Base-by-base conservation (phyloP, 2,888 invertebrate species). In the Noctua janthina region DNA sequence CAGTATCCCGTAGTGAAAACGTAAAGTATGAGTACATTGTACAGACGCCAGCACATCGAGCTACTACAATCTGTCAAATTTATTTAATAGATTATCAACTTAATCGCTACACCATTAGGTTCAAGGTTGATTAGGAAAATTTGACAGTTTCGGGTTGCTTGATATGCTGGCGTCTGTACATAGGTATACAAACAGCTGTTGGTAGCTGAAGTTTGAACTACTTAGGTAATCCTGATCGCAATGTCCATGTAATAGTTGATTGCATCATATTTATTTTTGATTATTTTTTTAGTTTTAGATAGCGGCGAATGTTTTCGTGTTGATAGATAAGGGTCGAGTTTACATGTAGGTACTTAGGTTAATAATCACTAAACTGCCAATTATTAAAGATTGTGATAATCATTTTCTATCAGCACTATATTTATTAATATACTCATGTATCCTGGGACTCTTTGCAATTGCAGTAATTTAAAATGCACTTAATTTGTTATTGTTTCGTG, bases 311-410 rank as follows among this genome's bases (percentile, higher is more conserved):
- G 29, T 49, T 78, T 78, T 64, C 15, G n/a, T 69, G 51, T 77
- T 68, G 54, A 29, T 64, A 74, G 78, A 68, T 77, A 71, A 73
- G 51, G 67, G 20, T 49, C 69, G 29, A 10, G n/a, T 71, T 64
- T 51, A 74, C 43, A 66, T 17, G 17, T 46, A 59, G 15, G 23
- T 66, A 81, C 35, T 74, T 75, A 76, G 5, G 77, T 81, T 78
- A 84, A 62, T 7, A 54, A 82, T 73, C 72, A 66, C 17, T 69
- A 29, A 78, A 69, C 39, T 76, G 56, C 13, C 35, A 54, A 76
- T 80, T 56, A 62, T 35, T 78, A 56, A 68, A 17, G 59, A 81
- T 78, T 35, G 39, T 29, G 70, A 81, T 79, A 78, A 79, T 75
- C n/a, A 2, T 17, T 49, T 43, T 17, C 59, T 73, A 82, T 82